Base-by-base conservation (phyloP, 2,113 vertebrate species). In the Sylvilagus bachmani region DNA sequence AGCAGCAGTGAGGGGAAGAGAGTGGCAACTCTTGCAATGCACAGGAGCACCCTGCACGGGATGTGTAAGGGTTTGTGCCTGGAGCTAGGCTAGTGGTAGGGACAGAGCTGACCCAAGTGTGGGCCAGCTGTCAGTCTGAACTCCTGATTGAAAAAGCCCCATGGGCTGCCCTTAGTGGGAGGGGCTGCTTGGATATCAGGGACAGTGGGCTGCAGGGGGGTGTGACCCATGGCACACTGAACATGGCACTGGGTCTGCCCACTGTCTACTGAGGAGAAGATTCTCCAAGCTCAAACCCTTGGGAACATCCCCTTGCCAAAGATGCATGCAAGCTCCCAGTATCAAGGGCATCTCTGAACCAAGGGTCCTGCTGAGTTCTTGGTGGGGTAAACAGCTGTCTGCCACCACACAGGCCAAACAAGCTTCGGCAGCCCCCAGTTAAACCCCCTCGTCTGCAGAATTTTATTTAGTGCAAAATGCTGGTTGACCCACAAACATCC, bases 401-500 rank as follows among this genome's bases (percentile, higher is more conserved):
- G 64, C 27, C 58, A 44, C 10, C 1, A 17, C 0, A 17, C 33
- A 77, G 62, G 44, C 33, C 44, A 74, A 81, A 25, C 19, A 31
- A 21, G 5, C 78, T 58, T 79, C n/a, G 62, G 58, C 31, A 29
- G 11, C 49, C 36, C 58, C 86, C 33, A 21, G 64, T 33, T 71
- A 66, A 66, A 67, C 36, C 25, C 69, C 64, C 10, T 29, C 27
- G 61, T 77, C 79, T 55, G 90, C 53, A 88, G 55, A 80, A 77
- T 71, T 87, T 90, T 94, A 91, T 73, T 88, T 77, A 89, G 33
- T 58, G 96, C 73, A 71, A 64, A 90, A n/a, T 82, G 73, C 33
- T 71, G 73, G 79, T 88, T 93, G 77, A 19, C 67, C 88, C 90
- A 81, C 90, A 78, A 93, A 90, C 90, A 86, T 95, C 86, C 90